phyloP scores from a whole-genome alignment of 2,888 invertebrate species.

The Fragum fragum region DNA sequence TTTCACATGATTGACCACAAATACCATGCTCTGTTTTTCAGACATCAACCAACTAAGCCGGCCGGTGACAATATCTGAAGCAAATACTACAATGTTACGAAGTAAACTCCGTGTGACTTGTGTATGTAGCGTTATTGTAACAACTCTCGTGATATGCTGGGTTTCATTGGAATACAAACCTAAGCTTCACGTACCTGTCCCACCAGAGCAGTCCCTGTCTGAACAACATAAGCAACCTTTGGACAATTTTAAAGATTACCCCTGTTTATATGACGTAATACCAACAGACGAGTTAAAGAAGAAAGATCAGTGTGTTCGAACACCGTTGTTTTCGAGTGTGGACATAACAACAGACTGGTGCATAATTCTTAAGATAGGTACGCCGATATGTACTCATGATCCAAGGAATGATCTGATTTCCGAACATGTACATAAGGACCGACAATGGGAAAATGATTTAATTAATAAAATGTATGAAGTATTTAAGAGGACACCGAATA shows the following conservation, averaged over 20 bases:
- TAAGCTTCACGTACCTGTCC: too few species aligned
- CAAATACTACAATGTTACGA: too few species aligned
- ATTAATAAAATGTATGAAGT: neutral
- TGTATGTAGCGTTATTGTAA: too few species aligned
- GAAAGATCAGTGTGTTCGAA: neutral
- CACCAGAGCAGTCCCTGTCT: too few species aligned
- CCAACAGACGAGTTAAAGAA: neutral
- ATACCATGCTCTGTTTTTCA: too few species aligned
- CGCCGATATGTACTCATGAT: slow-evolving; percentile 3
- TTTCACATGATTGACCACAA: too few species aligned
- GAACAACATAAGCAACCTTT: neutral
- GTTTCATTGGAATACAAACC: too few species aligned
- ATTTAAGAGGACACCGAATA: neutral
- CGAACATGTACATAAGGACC: neutral
- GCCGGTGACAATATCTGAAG: too few species aligned
- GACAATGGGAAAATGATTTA: neutral
- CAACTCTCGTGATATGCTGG: too few species aligned
- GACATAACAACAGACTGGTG: neutral
- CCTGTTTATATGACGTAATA: neutral
- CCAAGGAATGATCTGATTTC: neutral
- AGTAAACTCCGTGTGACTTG: too few species aligned
- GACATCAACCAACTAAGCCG: too few species aligned
- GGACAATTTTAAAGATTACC: neutral
- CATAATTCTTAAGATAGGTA: neutral
- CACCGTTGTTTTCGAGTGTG: neutral